phyloP scores from a whole-genome alignment of 2,113 vertebrate species.

The Drymodes brunneopygia region DNA sequence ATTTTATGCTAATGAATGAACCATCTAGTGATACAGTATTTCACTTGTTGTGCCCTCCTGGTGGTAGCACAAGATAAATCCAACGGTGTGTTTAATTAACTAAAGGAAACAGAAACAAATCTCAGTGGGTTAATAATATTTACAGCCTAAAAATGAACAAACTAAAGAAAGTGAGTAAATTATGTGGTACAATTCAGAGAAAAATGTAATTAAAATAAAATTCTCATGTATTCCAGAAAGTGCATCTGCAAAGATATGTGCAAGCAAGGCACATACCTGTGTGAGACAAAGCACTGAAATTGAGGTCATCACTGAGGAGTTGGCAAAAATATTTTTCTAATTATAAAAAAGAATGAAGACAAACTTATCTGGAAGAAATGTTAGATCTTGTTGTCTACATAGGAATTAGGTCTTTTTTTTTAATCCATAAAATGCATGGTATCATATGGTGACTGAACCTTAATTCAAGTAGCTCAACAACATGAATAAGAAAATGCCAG shows the following conservation, averaged over 20 bases:
- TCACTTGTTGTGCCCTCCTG: conserved; percentile 76
- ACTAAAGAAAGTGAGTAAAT: conserved; percentile 62
- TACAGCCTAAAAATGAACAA: conserved; percentile 68
- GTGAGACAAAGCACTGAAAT: neutral
- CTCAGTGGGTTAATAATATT: conserved; percentile 77
- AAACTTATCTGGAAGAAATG: neutral
- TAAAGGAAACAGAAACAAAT: conserved; percentile 74
- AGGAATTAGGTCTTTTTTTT: neutral
- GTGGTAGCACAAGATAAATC: conserved; percentile 75
- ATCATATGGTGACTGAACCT: conserved; percentile 21
- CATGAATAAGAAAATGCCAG: conserved; percentile 63
- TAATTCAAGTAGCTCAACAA: conserved; percentile 46
- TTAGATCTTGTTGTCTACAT: neutral
- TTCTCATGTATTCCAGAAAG: conserved; percentile 55
- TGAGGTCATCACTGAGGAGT: neutral
- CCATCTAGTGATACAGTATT: conserved; percentile 71
- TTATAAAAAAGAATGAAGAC: neutral
- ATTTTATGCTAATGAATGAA: conserved; percentile 76
- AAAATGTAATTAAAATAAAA: conserved; percentile 73
- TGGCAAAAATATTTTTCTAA: neutral
- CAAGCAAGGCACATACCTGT: neutral
- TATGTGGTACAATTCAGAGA: conserved; percentile 46
- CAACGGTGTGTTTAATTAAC: conserved; percentile 77
- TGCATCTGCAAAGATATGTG: neutral
- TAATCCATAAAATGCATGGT: neutral